A percentile compares a stretch with the other conserved stretches of the same genome.
phyloP scores from a whole-genome alignment of 2,797 vertebrate species.

The Spondyliosoma cantharus region DNA sequence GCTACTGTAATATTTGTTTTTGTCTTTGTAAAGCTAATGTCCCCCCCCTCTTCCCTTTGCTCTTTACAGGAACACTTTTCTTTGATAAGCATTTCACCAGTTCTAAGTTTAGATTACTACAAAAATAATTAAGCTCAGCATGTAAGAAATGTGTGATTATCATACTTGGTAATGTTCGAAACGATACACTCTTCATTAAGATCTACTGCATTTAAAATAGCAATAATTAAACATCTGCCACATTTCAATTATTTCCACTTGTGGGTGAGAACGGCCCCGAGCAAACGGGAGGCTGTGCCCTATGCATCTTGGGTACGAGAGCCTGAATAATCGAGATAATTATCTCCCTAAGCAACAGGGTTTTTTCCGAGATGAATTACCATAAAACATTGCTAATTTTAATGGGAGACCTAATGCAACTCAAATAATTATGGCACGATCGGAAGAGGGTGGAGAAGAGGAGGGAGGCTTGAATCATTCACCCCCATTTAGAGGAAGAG shows the following conservation, averaged over 20 bases:
- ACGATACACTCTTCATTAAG: constrained; percentile 73
- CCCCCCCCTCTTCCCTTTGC: background rate
- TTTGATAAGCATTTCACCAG: constrained; percentile 52
- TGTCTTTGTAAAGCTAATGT: constrained; percentile 25
- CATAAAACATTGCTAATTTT: constrained; percentile 82
- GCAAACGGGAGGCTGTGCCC: constrained; percentile 75
- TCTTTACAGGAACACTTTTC: constrained; percentile 2
- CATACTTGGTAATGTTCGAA: constrained; percentile 58
- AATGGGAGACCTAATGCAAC: constrained; percentile 71
- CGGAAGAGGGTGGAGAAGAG: constrained; percentile 30
- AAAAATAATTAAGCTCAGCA: constrained; percentile 58
- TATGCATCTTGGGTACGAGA: constrained; percentile 76
- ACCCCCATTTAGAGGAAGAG: constrained; percentile 44
- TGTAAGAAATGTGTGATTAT: constrained; percentile 58
- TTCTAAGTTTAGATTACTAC: constrained; percentile 59
- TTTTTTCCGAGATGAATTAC: constrained; percentile 79
- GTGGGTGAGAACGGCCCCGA: constrained; percentile 77
- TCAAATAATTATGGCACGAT: constrained; percentile 68
- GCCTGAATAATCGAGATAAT: constrained; percentile 86
- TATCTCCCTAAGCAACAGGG: constrained; percentile 81
- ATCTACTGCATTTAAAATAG: constrained; percentile 78
- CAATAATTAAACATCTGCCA: constrained; percentile 85
- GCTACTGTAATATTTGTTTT: constrained; percentile 17
- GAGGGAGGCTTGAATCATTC: constrained; percentile 53
- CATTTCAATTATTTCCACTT: constrained; percentile 84